These are phyloP conservation scores for Agonopterix alstromeriana DNA, from an alignment of 2,888 invertebrate species.

Conservation along the genomic window DNA sequence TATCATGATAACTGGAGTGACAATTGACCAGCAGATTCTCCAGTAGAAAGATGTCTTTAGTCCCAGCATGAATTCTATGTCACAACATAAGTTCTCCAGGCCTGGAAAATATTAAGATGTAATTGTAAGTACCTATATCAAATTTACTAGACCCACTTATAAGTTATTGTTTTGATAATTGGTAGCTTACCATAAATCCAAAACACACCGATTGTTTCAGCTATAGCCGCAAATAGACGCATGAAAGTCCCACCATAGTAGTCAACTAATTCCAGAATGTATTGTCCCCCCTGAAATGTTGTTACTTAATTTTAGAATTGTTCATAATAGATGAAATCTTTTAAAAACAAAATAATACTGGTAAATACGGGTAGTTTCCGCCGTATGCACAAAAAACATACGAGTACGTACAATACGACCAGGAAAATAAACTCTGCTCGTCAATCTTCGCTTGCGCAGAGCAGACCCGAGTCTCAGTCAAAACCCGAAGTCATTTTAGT, in stretches of 20 bases:
- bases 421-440: too few species aligned
- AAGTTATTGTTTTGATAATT: too few species aligned
- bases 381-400: too few species aligned
- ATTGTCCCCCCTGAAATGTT: conserved; percentile 82
- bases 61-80: conserved; percentile 88
- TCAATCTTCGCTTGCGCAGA: too few species aligned
- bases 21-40: conserved; percentile 86
- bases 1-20: conserved; percentile 84
- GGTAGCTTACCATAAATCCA: conserved; percentile 83
- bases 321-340: too few species aligned
- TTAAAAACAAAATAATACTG: background rate
- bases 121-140: too few species aligned
- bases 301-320: background rate
- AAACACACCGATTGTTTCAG: conserved; percentile 82
- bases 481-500: too few species aligned
- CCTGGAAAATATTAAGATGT: conserved; percentile 31
- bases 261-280: conserved; percentile 83
- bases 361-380: too few species aligned
- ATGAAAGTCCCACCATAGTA: conserved; percentile 88
- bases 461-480: too few species aligned
- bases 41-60: conserved; percentile 82
- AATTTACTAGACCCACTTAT: too few species aligned
- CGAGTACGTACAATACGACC: too few species aligned
- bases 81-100: conserved; percentile 66
- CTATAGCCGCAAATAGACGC: conserved; percentile 80